These are phyloP conservation scores for Botrylloides violaceus DNA, from an alignment of 23 tunicate species.

Conservation along the genomic window DNA sequence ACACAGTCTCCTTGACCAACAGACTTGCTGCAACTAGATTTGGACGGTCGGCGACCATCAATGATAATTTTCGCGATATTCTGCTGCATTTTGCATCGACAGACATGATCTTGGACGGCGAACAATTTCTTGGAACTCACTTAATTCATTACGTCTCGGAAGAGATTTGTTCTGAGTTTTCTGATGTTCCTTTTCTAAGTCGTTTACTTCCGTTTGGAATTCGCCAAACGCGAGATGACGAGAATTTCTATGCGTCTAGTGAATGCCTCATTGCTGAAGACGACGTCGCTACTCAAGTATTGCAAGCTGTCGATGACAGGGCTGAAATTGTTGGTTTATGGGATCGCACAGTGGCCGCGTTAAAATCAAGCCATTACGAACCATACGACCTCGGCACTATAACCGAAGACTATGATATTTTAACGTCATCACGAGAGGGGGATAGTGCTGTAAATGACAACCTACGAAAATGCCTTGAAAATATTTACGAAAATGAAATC, in stretches of 20 bases:
- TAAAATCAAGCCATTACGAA: slow-evolving; percentile 1
- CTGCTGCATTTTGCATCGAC: neutral
- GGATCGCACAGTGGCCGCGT: neutral
- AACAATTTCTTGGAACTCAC: neutral
- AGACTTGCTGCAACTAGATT: slow-evolving; percentile 9
- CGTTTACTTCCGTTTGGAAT: slow-evolving; percentile 5
- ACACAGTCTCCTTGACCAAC: neutral
- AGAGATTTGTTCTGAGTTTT: neutral
- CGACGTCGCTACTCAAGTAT: neutral
- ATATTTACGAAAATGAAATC: neutral
- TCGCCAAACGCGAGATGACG: neutral
- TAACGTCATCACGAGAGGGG: neutral
- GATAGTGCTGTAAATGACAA: neutral
- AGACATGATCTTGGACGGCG: neutral
- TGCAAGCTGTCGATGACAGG: slow-evolving; percentile 7
- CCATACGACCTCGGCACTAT: neutral
- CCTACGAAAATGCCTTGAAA: neutral
- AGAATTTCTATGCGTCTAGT: neutral
- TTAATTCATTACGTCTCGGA: neutral
- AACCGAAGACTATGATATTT: neutral
- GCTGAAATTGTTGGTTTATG: neutral
- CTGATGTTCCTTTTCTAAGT: slow-evolving; percentile 2
- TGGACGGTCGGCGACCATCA: neutral
- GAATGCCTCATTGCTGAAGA: neutral
- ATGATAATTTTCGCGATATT: neutral